A percentile compares a stretch with the other conserved stretches of the same genome.
Evolutionary conservation across 2,113 vertebrate species (phyloP).

Genomic region (Mixornis gularis): DNA sequence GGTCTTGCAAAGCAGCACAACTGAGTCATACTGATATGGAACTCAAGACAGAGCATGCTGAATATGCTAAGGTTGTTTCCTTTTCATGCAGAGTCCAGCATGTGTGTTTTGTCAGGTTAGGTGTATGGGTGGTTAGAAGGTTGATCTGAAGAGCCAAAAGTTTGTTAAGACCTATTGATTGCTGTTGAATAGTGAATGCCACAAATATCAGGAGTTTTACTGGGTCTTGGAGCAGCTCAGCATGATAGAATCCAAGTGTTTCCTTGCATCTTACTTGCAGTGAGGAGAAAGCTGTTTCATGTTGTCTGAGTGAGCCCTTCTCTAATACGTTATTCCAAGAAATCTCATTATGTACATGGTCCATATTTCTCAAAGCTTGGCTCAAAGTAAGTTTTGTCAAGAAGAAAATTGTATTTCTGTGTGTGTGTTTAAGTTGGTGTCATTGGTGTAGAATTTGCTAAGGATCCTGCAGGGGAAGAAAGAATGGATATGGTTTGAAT

Average conservation of each 20-base stretch:
- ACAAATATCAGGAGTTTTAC: neutral
- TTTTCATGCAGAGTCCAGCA: neutral
- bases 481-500: neutral
- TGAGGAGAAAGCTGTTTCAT: neutral
- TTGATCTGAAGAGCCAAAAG: neutral
- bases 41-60: neutral
- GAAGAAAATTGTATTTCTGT: neutral
- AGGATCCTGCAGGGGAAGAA: neutral
- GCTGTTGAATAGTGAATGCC: neutral
- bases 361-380: neutral
- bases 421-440: neutral
- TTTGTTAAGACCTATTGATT: constrained; percentile 25
- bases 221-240: neutral
- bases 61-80: neutral
- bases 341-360: neutral
- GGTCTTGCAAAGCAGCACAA: neutral
- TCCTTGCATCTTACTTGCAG: neutral
- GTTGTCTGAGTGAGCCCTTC: neutral
- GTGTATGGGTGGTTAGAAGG: neutral
- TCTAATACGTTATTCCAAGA: neutral
- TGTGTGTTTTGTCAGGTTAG: neutral
- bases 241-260: neutral
- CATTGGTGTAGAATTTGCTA: neutral
- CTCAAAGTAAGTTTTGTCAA: neutral
- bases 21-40: neutral